Evolutionary conservation across 1,140 invertebrate species (phyloP).

Genomic region (Saccostrea glomerata): DNA sequence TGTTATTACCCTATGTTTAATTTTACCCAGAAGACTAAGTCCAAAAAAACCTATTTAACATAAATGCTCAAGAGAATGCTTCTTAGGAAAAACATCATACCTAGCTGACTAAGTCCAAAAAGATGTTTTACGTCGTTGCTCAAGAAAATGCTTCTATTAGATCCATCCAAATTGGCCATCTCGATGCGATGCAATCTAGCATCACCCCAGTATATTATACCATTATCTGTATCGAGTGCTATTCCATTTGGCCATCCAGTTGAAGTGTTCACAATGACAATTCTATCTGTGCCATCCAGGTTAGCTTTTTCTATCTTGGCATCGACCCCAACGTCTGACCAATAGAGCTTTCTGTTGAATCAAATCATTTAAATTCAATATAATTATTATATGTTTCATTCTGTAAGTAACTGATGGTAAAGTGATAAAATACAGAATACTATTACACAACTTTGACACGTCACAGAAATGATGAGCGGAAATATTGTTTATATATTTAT

Average conservation of each 20-base stretch:
- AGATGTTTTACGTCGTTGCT: slow-evolving; percentile 89
- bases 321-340: slow-evolving; percentile 96
- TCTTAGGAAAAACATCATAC: slow-evolving; percentile 54
- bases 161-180: slow-evolving; percentile 75
- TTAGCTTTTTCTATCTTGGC: slow-evolving; percentile 95
- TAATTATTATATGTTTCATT: no score
- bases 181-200: slow-evolving; percentile 81
- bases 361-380: neutral
- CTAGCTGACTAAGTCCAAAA: slow-evolving; percentile 85
- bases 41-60: no score
- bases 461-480: no score
- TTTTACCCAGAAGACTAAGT: no score
- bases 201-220: slow-evolving; percentile 96
- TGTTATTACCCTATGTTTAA: no score
- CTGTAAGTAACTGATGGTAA: no score
- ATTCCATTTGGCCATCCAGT: slow-evolving; percentile 83
- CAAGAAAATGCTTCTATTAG: slow-evolving; percentile 82
- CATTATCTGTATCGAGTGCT: slow-evolving; percentile 85
- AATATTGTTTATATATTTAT: no score
- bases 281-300: slow-evolving; percentile 88
- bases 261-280: slow-evolving; percentile 45
- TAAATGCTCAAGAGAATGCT: no score
- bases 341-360: slow-evolving; percentile 85
- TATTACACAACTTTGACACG: no score
- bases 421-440: no score